phyloP scores from a whole-genome alignment of 2,113 vertebrate genomes.

The Kryptolebias marmoratus region DNA sequence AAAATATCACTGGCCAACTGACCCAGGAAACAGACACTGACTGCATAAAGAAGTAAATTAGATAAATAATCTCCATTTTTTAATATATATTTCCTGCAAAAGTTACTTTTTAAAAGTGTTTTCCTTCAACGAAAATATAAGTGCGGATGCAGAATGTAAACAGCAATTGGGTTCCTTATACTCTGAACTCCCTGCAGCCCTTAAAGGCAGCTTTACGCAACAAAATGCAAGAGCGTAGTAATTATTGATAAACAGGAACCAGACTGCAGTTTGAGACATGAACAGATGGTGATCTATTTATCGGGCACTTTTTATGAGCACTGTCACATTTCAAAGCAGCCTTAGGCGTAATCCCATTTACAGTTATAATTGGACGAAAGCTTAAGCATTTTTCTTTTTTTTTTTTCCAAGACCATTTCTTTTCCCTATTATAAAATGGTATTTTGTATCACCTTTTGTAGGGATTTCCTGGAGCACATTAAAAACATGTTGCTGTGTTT shows the following conservation, averaged over 20 bases:
- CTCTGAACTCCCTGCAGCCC: background rate
- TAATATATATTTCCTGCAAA: background rate
- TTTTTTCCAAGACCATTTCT: background rate
- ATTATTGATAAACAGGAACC: constrained; percentile 60
- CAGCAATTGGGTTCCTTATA: background rate
- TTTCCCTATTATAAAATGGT: background rate
- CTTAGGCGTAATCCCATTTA: constrained; percentile 56
- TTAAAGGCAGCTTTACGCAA: constrained; percentile 26
- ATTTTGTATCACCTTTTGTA: background rate
- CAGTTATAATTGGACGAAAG: constrained; percentile 60
- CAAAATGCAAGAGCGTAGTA: constrained; percentile 37
- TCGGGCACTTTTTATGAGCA: constrained; percentile 27
- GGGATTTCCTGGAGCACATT: background rate
- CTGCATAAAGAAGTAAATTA: constrained; percentile 14
- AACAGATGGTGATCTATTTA: constrained; percentile 78
- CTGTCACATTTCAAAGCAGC: constrained; percentile 50
- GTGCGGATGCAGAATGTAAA: background rate
- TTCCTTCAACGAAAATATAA: background rate
- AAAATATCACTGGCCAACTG: constrained; percentile 69
- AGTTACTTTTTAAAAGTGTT: background rate
- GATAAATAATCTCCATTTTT: constrained; percentile 7
- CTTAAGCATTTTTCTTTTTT: too few relatives aligned
- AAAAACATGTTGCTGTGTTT: background rate
- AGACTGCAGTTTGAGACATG: constrained; percentile 41
- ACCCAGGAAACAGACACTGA: constrained; percentile 30